Evolutionary conservation across 2,888 invertebrate genomes (phyloP), one percentile per base, ranked within the genome.

Genomic region (Thymelicus sylvestris): DNA sequence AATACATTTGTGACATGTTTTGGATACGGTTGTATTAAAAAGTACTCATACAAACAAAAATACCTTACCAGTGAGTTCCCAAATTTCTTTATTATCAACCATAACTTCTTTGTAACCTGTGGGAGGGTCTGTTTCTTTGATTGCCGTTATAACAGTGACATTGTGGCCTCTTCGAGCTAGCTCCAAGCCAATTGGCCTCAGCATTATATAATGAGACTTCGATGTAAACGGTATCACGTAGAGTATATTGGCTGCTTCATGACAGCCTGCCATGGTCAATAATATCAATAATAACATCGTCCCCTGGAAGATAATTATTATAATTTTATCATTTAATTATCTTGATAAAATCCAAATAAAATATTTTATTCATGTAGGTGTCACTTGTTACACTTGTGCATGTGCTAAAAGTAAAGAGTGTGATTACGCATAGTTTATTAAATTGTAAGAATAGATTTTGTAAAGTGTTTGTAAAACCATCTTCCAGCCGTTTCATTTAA

Each of bases 141-240:
- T 77, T 3, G 88, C 87, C 6, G 92, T 88, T 24, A 94, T 89
- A 1, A 93, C 89, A 0, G 93, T 94, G 0, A 94, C 91, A 75
- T 94, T 90, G 74, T 94, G 94, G 0, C 94, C 94, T 62, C 90
- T 85, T 39, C 81, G 77, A 8, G 94, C 94, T 62, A 94, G 78
- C 73, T 92, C 93, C 63, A 92, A 77, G 2, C 93, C 89, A 39
- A 94, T 86, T 0, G 90, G 87, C 74, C 87, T 87, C 61, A 94
- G 80, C 80, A 90, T 82, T 70, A 93, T 87, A 70, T 88, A 86
- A 77, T 94, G 94, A 47, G 94, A 94, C 73, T 84, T 90, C 1
- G 90, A 89, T 2, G 93, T 89, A 76, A 94, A 91, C 1, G 94
- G 94, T 65, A 91, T 80, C 7, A 92, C 83, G 62, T 88, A 90